Evolutionary conservation across 2,113 vertebrate species (phyloP).

Genomic region (Onychostruthus taczanowskii): DNA sequence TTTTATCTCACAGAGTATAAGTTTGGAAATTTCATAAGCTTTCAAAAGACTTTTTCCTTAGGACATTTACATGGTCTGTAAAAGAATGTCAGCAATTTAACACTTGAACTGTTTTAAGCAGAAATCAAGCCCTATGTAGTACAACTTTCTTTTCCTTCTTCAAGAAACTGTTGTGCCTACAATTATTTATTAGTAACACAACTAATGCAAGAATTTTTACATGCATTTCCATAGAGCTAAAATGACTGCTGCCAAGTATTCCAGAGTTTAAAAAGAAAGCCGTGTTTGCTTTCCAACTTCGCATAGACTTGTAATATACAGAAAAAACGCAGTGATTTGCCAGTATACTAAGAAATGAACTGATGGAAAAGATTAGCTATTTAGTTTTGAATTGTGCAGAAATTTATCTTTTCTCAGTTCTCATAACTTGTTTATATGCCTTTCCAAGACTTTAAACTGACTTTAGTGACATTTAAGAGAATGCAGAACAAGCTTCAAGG

Average conservation of each 20-base stretch:
- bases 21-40: slow-evolving; percentile 63
- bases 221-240: not conserved
- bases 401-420: not conserved
- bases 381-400: not conserved
- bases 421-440: not conserved
- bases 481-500: not conserved
- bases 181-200: slow-evolving; percentile 7
- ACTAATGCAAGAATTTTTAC: slow-evolving; percentile 1
- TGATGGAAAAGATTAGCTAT: not conserved
- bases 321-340: not conserved
- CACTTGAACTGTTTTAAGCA: slow-evolving; percentile 27
- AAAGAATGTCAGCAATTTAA: slow-evolving; percentile 66
- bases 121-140: not conserved
- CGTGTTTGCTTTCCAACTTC: not conserved
- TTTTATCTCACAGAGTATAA: slow-evolving; percentile 55
- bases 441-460: not conserved
- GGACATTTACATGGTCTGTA: slow-evolving; percentile 64
- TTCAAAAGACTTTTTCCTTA: slow-evolving; percentile 62
- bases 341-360: not conserved
- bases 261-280: not conserved
- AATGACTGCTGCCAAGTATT: slow-evolving; percentile 6
- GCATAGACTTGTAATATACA: not conserved
- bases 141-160: not conserved
- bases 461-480: not conserved
- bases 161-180: not conserved